Conservation (phyloP, 2,888 invertebrate species). For the Amiota minor region DNA sequence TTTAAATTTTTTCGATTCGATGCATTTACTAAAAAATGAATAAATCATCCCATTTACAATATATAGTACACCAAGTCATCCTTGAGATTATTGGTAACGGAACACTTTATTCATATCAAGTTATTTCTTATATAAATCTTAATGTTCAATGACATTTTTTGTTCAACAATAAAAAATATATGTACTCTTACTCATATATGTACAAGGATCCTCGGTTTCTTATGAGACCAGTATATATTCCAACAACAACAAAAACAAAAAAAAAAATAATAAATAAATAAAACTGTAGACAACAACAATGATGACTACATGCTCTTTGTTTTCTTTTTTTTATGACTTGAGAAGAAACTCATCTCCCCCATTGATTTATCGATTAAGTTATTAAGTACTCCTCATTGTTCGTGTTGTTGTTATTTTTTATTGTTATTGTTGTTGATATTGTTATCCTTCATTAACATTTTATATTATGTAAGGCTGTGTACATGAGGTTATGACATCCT, state of each 20-base stretch:
- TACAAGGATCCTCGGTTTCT: no score
- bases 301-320: neutral
- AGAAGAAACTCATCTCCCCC: slow-evolving; percentile 43
- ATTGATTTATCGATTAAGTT: slow-evolving; percentile 69
- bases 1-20: no score
- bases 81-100: neutral
- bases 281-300: slow-evolving; percentile 5
- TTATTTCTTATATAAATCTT: slow-evolving; percentile 45
- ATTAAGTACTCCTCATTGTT: slow-evolving; percentile 57
- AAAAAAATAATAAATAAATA: slow-evolving; percentile 46
- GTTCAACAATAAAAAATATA: neutral
- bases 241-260: slow-evolving; percentile 5
- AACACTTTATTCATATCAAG: neutral
- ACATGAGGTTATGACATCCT: slow-evolving; percentile 2
- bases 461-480: slow-evolving; percentile 49
- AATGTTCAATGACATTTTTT: slow-evolving; percentile 61
- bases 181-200: no score
- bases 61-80: slow-evolving; percentile 37
- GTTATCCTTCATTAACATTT: slow-evolving; percentile 58
- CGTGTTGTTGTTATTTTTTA: slow-evolving; percentile 41
- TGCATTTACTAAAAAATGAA: no score
- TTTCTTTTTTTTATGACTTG: neutral
- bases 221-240: no score
- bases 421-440: neutral
- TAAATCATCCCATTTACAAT: no score